A percentile compares a stretch with the other conserved stretches of the same genome.
Conservation (phyloP, 2,113 vertebrate species). For the Donacobius atricapilla region DNA sequence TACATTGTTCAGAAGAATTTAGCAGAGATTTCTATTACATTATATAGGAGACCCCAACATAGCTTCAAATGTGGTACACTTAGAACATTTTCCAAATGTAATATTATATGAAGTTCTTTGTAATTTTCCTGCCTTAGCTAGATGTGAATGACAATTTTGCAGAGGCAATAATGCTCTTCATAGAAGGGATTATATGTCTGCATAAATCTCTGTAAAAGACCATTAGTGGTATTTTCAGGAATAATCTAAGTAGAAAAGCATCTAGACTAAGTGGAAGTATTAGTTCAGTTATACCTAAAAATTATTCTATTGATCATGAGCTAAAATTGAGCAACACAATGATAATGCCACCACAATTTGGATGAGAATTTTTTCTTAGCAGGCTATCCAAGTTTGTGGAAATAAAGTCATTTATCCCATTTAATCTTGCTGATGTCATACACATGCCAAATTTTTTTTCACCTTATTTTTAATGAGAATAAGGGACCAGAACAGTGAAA, state of each 20-base stretch:
- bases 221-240: constrained; percentile 38
- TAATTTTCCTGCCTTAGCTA: not conserved
- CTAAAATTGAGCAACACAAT: not conserved
- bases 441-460: not conserved
- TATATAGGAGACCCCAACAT: not conserved
- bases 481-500: not conserved
- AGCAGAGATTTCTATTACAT: not conserved
- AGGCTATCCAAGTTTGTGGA: not conserved
- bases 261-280: constrained; percentile 23
- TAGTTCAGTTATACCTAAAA: constrained; percentile 42
- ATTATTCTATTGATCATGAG: constrained; percentile 8
- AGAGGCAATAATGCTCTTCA: not conserved
- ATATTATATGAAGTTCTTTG: not conserved
- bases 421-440: constrained; percentile 5
- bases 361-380: not conserved
- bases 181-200: not conserved
- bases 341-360: not conserved
- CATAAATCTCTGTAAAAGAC: constrained; percentile 42
- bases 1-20: not conserved
- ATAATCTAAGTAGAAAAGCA: constrained; percentile 37
- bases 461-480: not conserved
- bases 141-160: not conserved
- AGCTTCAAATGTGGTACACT: not conserved
- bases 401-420: constrained; percentile 8
- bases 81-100: not conserved